Base-by-base conservation (phyloP, 2,888 invertebrate species). In the Dastarcus helophoroides region DNA sequence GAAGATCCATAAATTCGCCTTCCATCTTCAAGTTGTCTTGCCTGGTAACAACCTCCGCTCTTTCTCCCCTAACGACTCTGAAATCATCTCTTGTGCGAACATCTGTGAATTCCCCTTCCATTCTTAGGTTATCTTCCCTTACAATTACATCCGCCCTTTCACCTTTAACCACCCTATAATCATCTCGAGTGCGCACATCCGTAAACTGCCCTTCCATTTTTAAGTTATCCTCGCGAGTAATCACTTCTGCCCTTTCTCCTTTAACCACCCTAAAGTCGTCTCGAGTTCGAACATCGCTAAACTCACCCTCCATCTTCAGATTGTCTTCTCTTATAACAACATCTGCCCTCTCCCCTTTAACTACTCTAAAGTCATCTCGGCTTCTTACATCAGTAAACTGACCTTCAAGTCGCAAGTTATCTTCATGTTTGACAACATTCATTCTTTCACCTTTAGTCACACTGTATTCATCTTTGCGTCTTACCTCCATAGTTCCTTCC, bases 11-110 rank as follows among this genome's bases (percentile, higher is more conserved):
- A 44, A 59, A 64, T 28, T 64, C 67, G 2, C 79, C 79, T 53
- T 77, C 77, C 66, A 77, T 70, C 50, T 65, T 71, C 2, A 79
- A 58, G 50, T 80, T 74, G 51, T 81, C 80, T 54, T 76, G 71
- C 40, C 70, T 75, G 47, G 54, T 67, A 2, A 73, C 67, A 2
- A 76, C 56, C 33, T 73, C 67, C 5, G 68, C 64, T 39, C 69
- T 63, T 49, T 74, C 71, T 9, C 69, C 71, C 46, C 67, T 69
- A 1, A 63, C 64, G 14, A 63, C 58, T 38, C 58, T 70, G 47
- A 66, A 73, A 48, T 76, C 75, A 47, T 77, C 69, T 39, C 70
- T 58, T 38, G 68, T 67, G 42, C 52, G 47, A 34, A 48, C 52
- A 37, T 60, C 58, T 15, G 48, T 54, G 58, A 76, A 67, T 43